These are phyloP conservation scores for Furnarius figulus DNA, from an alignment of 2,113 vertebrate genomes.

Conservation along the genomic window DNA sequence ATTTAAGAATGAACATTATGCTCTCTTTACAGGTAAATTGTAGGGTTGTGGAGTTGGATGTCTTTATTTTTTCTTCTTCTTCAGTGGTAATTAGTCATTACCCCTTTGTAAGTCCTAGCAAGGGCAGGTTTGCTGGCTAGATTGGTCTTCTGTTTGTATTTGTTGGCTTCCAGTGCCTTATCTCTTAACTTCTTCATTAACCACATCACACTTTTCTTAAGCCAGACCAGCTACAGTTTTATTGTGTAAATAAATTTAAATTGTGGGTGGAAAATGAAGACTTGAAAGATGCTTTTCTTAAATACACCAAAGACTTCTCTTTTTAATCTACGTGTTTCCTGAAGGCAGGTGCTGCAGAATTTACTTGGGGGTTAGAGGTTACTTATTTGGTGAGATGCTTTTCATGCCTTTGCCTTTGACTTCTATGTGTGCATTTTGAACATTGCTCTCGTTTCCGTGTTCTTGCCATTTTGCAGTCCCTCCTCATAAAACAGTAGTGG, in stretches of 20 bases:
- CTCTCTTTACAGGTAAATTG: neutral
- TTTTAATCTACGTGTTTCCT: neutral
- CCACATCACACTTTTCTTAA: accelerated
- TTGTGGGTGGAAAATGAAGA: neutral
- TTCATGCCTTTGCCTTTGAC: neutral
- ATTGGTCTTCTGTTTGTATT: neutral
- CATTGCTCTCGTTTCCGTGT: neutral
- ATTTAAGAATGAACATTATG: neutral
- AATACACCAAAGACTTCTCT: neutral
- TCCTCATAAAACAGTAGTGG: neutral
- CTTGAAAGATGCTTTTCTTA: neutral
- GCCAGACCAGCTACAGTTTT: neutral
- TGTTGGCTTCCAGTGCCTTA: neutral
- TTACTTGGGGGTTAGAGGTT: accelerated
- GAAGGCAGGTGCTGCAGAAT: neutral
- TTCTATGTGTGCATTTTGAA: neutral
- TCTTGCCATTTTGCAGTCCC: neutral
- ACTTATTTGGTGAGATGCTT: neutral
- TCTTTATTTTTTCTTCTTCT: neutral
- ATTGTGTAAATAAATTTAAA: neutral
- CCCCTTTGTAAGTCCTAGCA: neutral
- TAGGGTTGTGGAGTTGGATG: neutral
- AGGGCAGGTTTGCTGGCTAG: neutral
- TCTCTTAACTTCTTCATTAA: neutral
- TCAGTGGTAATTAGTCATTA: neutral